Conservation (phyloP, 2,888 invertebrate species). For the Linnaemya vulpina region DNA sequence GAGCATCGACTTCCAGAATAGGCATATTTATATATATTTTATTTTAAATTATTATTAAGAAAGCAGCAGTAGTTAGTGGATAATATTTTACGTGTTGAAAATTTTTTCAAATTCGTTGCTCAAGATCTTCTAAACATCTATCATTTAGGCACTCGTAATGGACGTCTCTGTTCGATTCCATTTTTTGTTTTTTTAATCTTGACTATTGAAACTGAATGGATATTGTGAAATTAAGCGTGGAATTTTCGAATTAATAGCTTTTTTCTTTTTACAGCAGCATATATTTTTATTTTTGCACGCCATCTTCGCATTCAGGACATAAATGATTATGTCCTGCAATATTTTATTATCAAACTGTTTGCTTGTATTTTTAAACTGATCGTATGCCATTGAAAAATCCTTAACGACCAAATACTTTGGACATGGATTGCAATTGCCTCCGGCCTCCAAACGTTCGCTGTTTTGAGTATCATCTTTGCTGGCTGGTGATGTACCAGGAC, state of each 20-base stretch:
- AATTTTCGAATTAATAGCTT: slow-evolving; percentile 12
- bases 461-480: neutral
- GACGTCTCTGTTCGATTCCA: neutral
- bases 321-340: neutral
- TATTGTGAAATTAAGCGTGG: neutral
- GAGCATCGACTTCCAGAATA: no score
- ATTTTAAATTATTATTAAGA: no score
- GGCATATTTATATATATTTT: no score
- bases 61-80: neutral
- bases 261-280: neutral
- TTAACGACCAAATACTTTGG: neutral
- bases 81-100: neutral
- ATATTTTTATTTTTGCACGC: neutral
- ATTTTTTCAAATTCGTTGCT: neutral
- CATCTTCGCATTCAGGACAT: neutral
- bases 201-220: neutral
- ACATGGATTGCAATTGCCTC: neutral
- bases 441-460: slow-evolving; percentile 14
- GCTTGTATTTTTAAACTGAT: no score
- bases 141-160: neutral
- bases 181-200: neutral
- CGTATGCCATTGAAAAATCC: neutral
- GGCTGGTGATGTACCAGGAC: neutral
- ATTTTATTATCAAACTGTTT: neutral
- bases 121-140: neutral